Evolutionary conservation across 2,888 invertebrate species (phyloP), one percentile per base, ranked within the genome.

Genomic region (Lampropteryx suffumata): DNA sequence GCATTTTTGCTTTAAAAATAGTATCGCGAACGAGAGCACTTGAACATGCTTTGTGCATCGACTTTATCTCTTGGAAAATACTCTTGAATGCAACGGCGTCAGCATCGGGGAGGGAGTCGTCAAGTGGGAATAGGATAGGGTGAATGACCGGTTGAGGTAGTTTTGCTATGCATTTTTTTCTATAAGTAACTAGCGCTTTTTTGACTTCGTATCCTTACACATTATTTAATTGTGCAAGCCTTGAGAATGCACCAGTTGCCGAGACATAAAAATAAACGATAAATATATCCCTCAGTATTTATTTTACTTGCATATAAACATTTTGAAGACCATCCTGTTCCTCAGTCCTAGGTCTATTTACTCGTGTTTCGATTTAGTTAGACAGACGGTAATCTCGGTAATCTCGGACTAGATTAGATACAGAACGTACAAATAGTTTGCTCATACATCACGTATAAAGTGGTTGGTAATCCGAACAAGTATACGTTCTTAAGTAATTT

Each of bases 1-100:
- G 40, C 67, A 69, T 69, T 81, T 83, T 52, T 54, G 51, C 40
- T 76, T 81, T 73, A 79, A 77, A 81, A 84, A 80, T 76, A 76
- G 78, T 81, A 74, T 73, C 67, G 73, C 73, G 69, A 61, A 65
- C 51, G 71, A 78, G 75, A 52, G 75, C 71, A 66, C 82, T 86
- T 64, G 71, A 73, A 69, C 36, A 64, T 64, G 67, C 78, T 82
- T 82, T 82, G 82, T 79, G 74, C 69, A 55, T 57, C 67, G 73
- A 64, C 69, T 77, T 77, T 82, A 80, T 84, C 83, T 76, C 62
- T 46, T 28, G 45, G 59, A 35, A 61, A 59, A 61, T 61, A 58
- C 71, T 68, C 82, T 80, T 73, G 62, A 80, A 68, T 71, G 69
- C 70, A 71, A 72, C 55, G 49, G 44, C 62, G 61, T 60, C 67